Evolutionary conservation across 2,113 vertebrate genomes (phyloP).

Genomic region (Mesoclemmys tuberculata): DNA sequence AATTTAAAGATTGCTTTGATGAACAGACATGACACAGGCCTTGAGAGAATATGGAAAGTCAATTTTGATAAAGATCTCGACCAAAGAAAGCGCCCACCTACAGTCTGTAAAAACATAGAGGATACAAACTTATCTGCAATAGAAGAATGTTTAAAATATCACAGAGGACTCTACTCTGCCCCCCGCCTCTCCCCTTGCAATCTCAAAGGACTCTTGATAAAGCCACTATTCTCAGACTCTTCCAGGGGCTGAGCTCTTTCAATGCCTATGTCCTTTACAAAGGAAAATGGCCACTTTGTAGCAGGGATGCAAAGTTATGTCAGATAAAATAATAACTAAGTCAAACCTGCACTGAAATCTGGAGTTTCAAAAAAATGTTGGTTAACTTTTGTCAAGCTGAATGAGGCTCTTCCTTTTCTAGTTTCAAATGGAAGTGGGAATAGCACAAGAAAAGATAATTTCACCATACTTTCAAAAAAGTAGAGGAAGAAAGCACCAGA

Average conservation of each 20-base stretch:
- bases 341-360: background rate
- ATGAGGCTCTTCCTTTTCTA: background rate
- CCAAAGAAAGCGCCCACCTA: background rate
- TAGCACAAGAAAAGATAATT: background rate
- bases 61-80: background rate
- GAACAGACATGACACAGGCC: background rate
- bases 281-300: background rate
- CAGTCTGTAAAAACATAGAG: background rate
- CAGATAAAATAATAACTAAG: background rate
- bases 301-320: background rate
- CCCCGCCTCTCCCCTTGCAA: background rate
- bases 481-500: background rate
- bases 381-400: background rate
- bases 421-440: background rate
- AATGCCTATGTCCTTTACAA: background rate
- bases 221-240: background rate
- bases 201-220: background rate
- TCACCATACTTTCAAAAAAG: background rate
- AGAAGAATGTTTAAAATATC: background rate
- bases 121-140: background rate
- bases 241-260: background rate
- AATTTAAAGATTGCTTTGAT: background rate
- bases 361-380: background rate
- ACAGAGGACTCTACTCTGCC: background rate
- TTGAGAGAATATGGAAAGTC: background rate